These are phyloP conservation scores for Drosophila miranda DNA, from an alignment of 1,140 invertebrate species.

Conservation along the genomic window DNA sequence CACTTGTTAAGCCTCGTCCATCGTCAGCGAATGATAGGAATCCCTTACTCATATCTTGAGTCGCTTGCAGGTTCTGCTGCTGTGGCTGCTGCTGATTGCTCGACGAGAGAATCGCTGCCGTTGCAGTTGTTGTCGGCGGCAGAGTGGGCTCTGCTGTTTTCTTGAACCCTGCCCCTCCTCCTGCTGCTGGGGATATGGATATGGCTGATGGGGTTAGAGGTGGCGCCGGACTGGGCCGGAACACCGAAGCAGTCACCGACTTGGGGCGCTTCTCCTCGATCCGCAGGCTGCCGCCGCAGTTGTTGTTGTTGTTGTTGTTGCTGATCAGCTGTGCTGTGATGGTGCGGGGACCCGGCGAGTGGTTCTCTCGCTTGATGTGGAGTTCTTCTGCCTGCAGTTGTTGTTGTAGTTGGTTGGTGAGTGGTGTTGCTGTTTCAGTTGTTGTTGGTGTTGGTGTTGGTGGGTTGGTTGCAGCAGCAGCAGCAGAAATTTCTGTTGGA, in stretches of 20 bases:
- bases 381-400: constrained; percentile 44
- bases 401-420: constrained; percentile 11
- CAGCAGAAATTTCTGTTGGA: constrained; percentile 15
- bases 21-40: constrained; percentile 94
- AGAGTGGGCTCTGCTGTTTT: constrained; percentile 42
- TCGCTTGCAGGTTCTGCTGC: constrained; percentile 84
- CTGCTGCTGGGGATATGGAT: constrained; percentile 13
- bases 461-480: constrained; percentile 26
- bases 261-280: constrained; percentile 75
- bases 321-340: constrained; percentile 60
- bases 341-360: constrained; percentile 60
- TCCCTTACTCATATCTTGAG: constrained; percentile 96
- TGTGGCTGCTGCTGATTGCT: constrained; percentile 57
- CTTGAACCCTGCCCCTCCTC: constrained; percentile 48
- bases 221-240: constrained; percentile 54
- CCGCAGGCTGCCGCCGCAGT: constrained; percentile 28
- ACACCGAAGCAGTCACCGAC: constrained; percentile 79
- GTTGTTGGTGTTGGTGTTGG: constrained; percentile 7
- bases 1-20: constrained; percentile 92
- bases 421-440: constrained; percentile 5
- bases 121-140: constrained; percentile 69
- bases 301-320: constrained; percentile 1
- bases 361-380: constrained; percentile 64
- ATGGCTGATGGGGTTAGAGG: constrained; percentile 14
- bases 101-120: constrained; percentile 60